Conservation (phyloP, 2,797 vertebrate genomes). For the Neopelma chrysocephalum region DNA sequence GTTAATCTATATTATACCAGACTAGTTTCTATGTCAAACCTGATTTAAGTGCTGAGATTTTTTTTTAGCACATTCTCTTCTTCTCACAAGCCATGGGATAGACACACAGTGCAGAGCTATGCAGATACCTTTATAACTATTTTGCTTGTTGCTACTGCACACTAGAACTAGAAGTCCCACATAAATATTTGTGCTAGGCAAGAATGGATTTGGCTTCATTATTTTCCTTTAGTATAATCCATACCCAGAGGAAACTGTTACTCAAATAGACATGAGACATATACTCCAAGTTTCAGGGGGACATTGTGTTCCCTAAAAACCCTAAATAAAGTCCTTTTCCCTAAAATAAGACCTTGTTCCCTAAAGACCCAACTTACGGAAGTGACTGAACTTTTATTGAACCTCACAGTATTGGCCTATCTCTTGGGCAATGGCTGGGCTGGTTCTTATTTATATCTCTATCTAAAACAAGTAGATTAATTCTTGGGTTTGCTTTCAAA, state of each 20-base stretch:
- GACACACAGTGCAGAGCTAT: background rate
- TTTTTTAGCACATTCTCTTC: background rate
- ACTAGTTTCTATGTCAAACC: background rate
- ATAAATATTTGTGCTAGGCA: background rate
- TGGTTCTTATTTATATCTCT: constrained; percentile 58
- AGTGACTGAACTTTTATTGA: constrained; percentile 55
- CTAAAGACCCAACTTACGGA: background rate
- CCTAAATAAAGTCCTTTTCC: background rate
- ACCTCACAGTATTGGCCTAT: constrained; percentile 41
- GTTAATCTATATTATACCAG: background rate
- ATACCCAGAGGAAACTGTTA: constrained; percentile 7
- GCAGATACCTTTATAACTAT: background rate
- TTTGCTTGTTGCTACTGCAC: background rate
- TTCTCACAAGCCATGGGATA: background rate
- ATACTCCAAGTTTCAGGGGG: background rate
- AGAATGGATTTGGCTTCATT: background rate
- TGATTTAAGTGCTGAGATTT: background rate
- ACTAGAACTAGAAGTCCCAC: background rate
- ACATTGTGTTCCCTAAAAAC: background rate
- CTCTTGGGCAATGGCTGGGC: constrained; percentile 29
- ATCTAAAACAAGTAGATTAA: constrained; percentile 57
- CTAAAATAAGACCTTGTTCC: background rate
- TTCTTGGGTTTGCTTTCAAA: constrained; percentile 60
- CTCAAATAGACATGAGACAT: background rate
- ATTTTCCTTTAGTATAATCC: background rate